phyloP scores from a whole-genome alignment of 2,888 invertebrate genomes.

The Mongoloraphidia duomilia region DNA sequence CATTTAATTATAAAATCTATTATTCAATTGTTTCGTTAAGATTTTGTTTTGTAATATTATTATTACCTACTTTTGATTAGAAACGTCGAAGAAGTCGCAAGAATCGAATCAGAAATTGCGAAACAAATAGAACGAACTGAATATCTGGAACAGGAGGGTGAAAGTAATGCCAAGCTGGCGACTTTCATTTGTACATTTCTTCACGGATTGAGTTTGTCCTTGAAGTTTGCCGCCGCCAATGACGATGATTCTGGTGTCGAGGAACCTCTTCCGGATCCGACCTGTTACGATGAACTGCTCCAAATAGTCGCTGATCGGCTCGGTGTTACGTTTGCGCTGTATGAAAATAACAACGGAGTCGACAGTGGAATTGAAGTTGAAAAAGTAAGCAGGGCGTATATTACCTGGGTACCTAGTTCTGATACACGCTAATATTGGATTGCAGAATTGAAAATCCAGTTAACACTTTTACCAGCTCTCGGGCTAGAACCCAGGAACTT shows the following conservation, averaged over 20 bases:
- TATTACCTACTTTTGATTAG: not conserved
- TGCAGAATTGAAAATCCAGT: too few relatives aligned
- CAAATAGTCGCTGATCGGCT: not conserved
- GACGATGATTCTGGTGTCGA: not conserved
- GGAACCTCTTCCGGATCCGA: not conserved
- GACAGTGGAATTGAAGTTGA: too few relatives aligned
- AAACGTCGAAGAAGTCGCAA: constrained; percentile 55
- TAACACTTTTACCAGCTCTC: too few relatives aligned
- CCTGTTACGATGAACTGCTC: not conserved
- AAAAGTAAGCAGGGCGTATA: too few relatives aligned
- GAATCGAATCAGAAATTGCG: constrained; percentile 43
- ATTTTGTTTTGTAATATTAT: not conserved
- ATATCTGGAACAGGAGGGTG: constrained; percentile 26
- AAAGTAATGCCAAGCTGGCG: constrained; percentile 14
- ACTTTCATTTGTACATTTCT: not conserved
- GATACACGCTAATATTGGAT: too few relatives aligned
- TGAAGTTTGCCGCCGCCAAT: not conserved
- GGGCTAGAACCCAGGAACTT: too few relatives aligned
- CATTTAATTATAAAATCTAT: too few relatives aligned
- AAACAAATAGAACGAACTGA: constrained; percentile 31
- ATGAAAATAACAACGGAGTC: too few relatives aligned
- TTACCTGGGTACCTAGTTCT: too few relatives aligned
- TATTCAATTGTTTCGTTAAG: too few relatives aligned
- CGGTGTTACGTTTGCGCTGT: not conserved
- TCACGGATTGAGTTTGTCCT: too few relatives aligned